These are phyloP conservation scores for Conus betulinus DNA, from an alignment of 1,140 invertebrate species.

Conservation along the genomic window DNA sequence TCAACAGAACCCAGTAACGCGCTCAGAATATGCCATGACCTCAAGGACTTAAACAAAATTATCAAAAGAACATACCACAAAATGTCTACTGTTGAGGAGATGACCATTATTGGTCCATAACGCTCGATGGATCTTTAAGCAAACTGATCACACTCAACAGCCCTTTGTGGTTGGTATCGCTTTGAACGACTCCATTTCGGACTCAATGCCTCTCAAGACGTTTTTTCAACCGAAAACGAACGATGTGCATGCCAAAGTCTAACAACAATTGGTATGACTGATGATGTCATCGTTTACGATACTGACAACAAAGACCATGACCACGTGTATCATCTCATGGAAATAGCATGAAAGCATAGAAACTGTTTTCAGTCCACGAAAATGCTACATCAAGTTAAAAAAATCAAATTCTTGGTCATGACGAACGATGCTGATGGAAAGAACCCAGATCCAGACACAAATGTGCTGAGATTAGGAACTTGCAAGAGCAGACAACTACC, in stretches of 20 bases:
- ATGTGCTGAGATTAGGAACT: not conserved
- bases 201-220: slow-evolving; percentile 44
- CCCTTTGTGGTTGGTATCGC: slow-evolving; percentile 61
- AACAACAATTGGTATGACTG: slow-evolving; percentile 68
- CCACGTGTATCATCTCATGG: not conserved
- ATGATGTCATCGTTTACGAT: slow-evolving; percentile 63
- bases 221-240: slow-evolving; percentile 67
- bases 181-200: slow-evolving; percentile 73
- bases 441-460: not conserved
- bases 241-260: slow-evolving; percentile 46
- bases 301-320: slow-evolving; percentile 52
- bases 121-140: too few relatives aligned
- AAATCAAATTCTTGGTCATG: not conserved
- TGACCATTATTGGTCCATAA: too few relatives aligned
- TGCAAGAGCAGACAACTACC: too few relatives aligned
- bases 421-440: not conserved
- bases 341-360: not conserved
- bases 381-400: not conserved
- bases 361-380: not conserved
- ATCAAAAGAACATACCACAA: too few relatives aligned
- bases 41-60: too few relatives aligned
- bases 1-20: too few relatives aligned
- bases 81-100: too few relatives aligned
- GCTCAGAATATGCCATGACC: too few relatives aligned
- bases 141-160: slow-evolving; percentile 77